These are phyloP conservation scores for Trichogramma pretiosum DNA, from an alignment of 1,140 invertebrate genomes.

Conservation along the genomic window DNA sequence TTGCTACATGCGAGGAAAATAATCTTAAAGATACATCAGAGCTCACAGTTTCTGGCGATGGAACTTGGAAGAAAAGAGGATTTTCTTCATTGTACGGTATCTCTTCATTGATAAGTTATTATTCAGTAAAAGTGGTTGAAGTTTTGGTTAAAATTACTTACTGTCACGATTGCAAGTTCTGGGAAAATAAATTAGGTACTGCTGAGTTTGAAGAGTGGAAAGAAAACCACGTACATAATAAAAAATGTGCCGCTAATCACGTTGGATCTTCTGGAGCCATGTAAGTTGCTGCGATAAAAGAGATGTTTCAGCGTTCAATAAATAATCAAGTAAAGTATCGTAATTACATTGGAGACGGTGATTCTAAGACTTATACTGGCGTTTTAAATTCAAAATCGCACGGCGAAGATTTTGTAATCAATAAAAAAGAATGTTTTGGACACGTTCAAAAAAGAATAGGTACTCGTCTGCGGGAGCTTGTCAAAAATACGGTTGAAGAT, in stretches of 20 bases:
- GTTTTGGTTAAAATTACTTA: not conserved
- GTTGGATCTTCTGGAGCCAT: constrained; percentile 10
- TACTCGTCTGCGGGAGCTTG: constrained; percentile 9
- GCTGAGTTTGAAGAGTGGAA: not conserved
- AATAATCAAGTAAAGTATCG: constrained; percentile 2
- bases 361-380: too few species aligned
- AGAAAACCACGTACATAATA: not conserved
- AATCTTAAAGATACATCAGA: too few species aligned
- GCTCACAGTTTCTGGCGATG: constrained; percentile 1
- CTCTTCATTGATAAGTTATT: not conserved
- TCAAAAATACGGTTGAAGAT: constrained; percentile 6
- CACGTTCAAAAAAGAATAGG: constrained; percentile 18
- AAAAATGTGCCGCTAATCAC: constrained; percentile 9
- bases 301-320: constrained; percentile 13
- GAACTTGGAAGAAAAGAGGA: constrained; percentile 2
- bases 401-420: constrained; percentile 11
- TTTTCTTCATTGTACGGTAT: not conserved
- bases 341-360: too few species aligned
- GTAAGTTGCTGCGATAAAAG: constrained; percentile 8
- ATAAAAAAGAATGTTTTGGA: constrained; percentile 12
- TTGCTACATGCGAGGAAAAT: too few species aligned
- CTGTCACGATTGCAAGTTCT: not conserved
- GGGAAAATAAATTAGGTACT: constrained; percentile 3
- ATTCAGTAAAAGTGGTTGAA: not conserved
- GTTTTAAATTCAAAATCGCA: constrained; percentile 4